Percentiles rank a stretch among this genome's conserved stretches.
These are phyloP conservation scores for Oryzias celebensis DNA, from an alignment of 2,113 vertebrate species.

Conservation along the genomic window DNA sequence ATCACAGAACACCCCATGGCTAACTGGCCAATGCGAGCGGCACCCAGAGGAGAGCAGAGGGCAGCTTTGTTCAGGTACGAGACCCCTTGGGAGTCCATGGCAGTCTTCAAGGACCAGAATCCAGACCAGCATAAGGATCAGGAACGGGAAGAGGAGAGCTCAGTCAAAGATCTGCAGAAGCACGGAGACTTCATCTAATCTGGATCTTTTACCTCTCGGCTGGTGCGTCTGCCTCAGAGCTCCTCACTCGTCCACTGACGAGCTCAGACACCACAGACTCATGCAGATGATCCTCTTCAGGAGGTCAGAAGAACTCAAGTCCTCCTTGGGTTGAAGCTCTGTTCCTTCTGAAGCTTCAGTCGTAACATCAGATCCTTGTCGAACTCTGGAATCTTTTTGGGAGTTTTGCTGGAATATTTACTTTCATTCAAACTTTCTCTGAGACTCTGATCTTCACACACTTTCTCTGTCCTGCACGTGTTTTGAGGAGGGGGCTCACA, in stretches of 20 bases:
- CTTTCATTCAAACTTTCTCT: constrained; percentile 28
- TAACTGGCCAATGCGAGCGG: constrained; percentile 84
- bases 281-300: too few relatives aligned
- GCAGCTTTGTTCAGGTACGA: constrained; percentile 83
- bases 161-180: not conserved
- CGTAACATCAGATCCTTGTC: not conserved
- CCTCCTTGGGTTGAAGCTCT: not conserved
- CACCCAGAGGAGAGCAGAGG: constrained; percentile 82
- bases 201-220: too few relatives aligned
- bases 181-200: not conserved
- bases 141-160: too few relatives aligned
- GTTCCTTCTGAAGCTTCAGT: not conserved
- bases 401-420: not conserved
- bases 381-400: not conserved
- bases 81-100: constrained; percentile 78
- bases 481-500: constrained; percentile 7
- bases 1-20: constrained; percentile 84
- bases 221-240: too few relatives aligned
- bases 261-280: too few relatives aligned
- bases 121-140: too few relatives aligned
- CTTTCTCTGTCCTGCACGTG: constrained; percentile 33
- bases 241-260: too few relatives aligned
- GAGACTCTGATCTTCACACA: constrained; percentile 13
- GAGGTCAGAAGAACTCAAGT: not conserved
- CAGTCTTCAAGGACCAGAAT: not conserved